Evolutionary conservation across 2,888 invertebrate genomes (phyloP).

Genomic region (Mythimna pallens): DNA sequence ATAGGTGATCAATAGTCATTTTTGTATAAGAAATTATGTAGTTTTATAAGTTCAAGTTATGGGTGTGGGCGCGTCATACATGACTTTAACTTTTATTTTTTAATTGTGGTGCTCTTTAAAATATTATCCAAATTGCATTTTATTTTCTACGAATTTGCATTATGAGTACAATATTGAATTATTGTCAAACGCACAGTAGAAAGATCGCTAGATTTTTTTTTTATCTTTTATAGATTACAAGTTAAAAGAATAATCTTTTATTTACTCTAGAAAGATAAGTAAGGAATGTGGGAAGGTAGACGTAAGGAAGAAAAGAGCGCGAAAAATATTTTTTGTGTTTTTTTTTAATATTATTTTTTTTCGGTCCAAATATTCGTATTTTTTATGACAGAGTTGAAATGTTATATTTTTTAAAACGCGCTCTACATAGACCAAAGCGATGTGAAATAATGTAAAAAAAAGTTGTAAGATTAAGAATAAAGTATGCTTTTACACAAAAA

Average conservation of each 20-base stretch:
- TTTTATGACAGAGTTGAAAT: constrained; percentile 65
- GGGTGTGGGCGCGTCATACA: constrained; percentile 56
- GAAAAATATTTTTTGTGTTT: constrained; percentile 59
- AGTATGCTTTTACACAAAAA: constrained; percentile 79
- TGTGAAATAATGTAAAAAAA: constrained; percentile 86
- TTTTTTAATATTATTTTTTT: constrained; percentile 63
- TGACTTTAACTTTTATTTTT: constrained; percentile 59
- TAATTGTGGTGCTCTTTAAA: constrained; percentile 77
- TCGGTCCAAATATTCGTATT: constrained; percentile 52
- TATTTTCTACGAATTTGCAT: constrained; percentile 52
- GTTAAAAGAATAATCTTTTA: constrained; percentile 66
- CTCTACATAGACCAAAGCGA: constrained; percentile 88
- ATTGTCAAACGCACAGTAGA: constrained; percentile 71
- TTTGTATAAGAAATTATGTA: constrained; percentile 66
- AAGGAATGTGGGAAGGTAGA: constrained; percentile 70
- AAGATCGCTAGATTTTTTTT: constrained; percentile 68
- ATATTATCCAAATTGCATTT: constrained; percentile 54
- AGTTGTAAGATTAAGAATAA: constrained; percentile 77
- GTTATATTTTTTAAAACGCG: constrained; percentile 77
- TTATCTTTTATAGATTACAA: constrained; percentile 66
- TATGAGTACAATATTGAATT: constrained; percentile 64
- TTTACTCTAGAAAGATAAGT: constrained; percentile 76
- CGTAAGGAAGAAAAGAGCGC: constrained; percentile 77
- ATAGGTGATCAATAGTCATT: constrained; percentile 68
- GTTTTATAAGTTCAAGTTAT: constrained; percentile 59